A percentile compares a stretch with the other conserved stretches of the same genome.
Evolutionary conservation across 2,888 invertebrate species (phyloP).

Genomic region (Hydropsyche betteni): DNA sequence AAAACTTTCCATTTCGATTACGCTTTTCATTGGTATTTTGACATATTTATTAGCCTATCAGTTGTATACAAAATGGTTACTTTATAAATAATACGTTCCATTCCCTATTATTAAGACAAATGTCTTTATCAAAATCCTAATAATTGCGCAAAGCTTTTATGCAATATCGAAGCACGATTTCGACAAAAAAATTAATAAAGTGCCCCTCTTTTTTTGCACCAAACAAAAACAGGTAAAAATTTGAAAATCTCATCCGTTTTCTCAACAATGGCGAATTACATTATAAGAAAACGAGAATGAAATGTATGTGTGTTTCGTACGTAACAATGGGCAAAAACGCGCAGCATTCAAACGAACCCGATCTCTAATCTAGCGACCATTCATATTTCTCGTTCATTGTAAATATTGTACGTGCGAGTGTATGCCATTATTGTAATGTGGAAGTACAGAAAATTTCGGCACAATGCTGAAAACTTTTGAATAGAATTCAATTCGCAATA

Average conservation of each 20-base stretch:
- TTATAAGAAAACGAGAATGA: slow-evolving; percentile 3
- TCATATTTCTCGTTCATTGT: slow-evolving; percentile 7
- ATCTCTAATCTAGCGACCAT: slow-evolving; percentile 14
- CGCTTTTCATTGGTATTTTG: too few species aligned
- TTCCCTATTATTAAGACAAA: too few species aligned
- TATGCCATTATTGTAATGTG: background rate
- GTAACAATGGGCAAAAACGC: slow-evolving; percentile 3
- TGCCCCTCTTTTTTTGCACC: too few species aligned
- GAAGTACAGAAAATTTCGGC: background rate
- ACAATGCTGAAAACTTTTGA: background rate
- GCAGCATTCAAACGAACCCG: slow-evolving; percentile 21
- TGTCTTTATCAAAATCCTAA: too few species aligned
- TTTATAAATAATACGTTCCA: too few species aligned
- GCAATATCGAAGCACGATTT: too few species aligned
- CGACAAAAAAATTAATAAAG: too few species aligned
- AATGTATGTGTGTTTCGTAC: slow-evolving; percentile 8
- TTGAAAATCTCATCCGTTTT: slow-evolving; percentile 1
- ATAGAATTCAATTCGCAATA: background rate
- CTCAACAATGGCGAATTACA: slow-evolving; percentile 17
- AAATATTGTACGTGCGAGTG: background rate
- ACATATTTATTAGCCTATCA: too few species aligned
- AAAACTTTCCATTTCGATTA: too few species aligned
- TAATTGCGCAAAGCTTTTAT: too few species aligned
- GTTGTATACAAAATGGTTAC: too few species aligned
- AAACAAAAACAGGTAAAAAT: background rate